These are phyloP conservation scores for Hofmannophila pseudospretella DNA, from an alignment of 2,888 invertebrate species.

Conservation along the genomic window DNA sequence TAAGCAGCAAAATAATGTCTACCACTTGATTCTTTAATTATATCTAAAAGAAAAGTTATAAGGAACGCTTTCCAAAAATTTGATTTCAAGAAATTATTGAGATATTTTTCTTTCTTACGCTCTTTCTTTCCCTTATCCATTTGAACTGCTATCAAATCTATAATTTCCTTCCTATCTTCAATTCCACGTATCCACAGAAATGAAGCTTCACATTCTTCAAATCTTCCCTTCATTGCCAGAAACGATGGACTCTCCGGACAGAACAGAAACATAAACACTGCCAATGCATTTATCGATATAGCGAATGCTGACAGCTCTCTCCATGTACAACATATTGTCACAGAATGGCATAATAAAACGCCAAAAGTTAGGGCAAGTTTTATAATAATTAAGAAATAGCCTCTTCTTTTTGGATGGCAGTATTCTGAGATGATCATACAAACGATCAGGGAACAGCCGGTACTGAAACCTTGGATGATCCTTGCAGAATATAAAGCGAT, in stretches of 20 bases:
- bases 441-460: background rate
- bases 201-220: slow-evolving; percentile 30
- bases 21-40: slow-evolving; percentile 32
- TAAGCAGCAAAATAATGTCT: slow-evolving; percentile 34
- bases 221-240: slow-evolving; percentile 34
- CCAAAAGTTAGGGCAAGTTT: slow-evolving; percentile 26
- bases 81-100: slow-evolving; percentile 15
- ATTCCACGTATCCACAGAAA: slow-evolving; percentile 34
- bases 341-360: slow-evolving; percentile 29
- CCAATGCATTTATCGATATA: slow-evolving; percentile 12
- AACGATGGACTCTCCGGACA: slow-evolving; percentile 43
- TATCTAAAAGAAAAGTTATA: slow-evolving; percentile 23
- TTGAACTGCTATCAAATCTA: slow-evolving; percentile 23
- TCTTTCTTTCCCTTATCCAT: slow-evolving; percentile 11
- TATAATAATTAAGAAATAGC: slow-evolving; percentile 31
- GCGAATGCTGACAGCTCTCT: slow-evolving; percentile 28
- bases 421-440: slow-evolving; percentile 23
- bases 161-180: too few species aligned
- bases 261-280: slow-evolving; percentile 25
- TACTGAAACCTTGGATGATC: background rate
- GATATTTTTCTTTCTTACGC: background rate
- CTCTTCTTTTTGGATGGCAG: slow-evolving; percentile 29
- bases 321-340: slow-evolving; percentile 31
- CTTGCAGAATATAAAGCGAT: background rate
- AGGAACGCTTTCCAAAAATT: slow-evolving; percentile 29